Conservation (phyloP, 2,888 invertebrate genomes). For the Cenopis cana region DNA sequence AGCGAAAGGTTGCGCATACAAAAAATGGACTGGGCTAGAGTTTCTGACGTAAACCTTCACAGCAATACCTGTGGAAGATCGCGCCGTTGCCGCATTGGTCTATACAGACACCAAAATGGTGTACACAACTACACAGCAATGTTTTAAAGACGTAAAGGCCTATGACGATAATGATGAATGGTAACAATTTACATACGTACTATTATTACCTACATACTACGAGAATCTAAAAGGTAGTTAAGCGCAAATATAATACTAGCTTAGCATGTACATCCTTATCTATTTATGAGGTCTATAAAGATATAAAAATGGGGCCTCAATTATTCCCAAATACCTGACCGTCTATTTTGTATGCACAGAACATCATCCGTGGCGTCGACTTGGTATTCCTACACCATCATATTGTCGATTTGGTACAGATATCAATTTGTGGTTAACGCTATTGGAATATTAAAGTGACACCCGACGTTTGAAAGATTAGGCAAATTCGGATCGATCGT, state of each 20-base stretch:
- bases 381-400: constrained; percentile 70
- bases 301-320: constrained; percentile 34
- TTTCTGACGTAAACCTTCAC: too few species aligned
- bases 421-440: constrained; percentile 79
- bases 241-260: neutral
- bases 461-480: constrained; percentile 41
- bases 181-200: too few species aligned
- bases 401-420: constrained; percentile 75
- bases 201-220: too few species aligned
- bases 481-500: constrained; percentile 34
- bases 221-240: neutral
- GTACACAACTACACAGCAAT: too few species aligned
- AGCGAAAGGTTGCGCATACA: too few species aligned
- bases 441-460: constrained; percentile 61
- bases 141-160: too few species aligned
- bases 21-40: too few species aligned
- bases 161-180: too few species aligned
- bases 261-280: neutral
- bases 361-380: constrained; percentile 57
- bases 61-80: too few species aligned
- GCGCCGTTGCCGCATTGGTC: too few species aligned
- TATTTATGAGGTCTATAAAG: constrained; percentile 10
- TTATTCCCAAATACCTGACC: constrained; percentile 43
- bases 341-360: constrained; percentile 65
- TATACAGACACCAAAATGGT: too few species aligned